Base-by-base conservation (phyloP, 2,797 vertebrate species). In the Benthosema pterotum region DNA sequence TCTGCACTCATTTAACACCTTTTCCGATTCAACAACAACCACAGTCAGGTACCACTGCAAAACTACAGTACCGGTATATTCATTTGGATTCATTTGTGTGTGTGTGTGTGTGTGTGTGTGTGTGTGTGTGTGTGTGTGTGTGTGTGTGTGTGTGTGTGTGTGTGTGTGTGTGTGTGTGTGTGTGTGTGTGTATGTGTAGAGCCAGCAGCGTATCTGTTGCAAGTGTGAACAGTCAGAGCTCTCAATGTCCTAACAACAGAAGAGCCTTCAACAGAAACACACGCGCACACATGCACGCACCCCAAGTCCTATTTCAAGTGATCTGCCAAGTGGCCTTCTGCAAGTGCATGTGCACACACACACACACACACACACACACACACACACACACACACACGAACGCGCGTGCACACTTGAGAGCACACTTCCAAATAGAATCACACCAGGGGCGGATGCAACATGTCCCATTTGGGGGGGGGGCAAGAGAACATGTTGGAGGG, bases 171-270 rank as follows among this genome's bases (percentile, higher is more conserved):
- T 25, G 22, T 25, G 2, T 25, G 5, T n/a, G n/a, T n/a, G n/a
- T 1, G 22, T 25, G 22, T 25, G 22, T 25, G 22, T 25, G 22
- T 25, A 3, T 25, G 5, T 11, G 16, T 22, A 0, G 28, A 53
- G 42, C 2, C 19, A 53, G 42, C 2, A 4, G 25, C 0, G 2
- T 5, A 60, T 70, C 67, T 54, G 22, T 43, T 32, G 56, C 55
- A 25, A 50, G 60, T 54, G 8, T 53, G 51, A 52, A 49, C 43
- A 58, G 25, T 69, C 63, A 52, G 52, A 63, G 63, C 60, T 62
- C 73, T 68, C 47, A 17, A 28, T 46, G 57, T 63, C 3, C 12
- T 46, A 25, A 8, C 15, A 57, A 68, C 47, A 60, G 5, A 28
- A 51, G 68, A 56, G 13, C 60, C 46, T 52, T 49, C 12, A 54